A percentile compares a stretch with the other conserved stretches of the same genome.
Conservation (phyloP, 2,113 vertebrate species). For the Leucopsar rothschildi region DNA sequence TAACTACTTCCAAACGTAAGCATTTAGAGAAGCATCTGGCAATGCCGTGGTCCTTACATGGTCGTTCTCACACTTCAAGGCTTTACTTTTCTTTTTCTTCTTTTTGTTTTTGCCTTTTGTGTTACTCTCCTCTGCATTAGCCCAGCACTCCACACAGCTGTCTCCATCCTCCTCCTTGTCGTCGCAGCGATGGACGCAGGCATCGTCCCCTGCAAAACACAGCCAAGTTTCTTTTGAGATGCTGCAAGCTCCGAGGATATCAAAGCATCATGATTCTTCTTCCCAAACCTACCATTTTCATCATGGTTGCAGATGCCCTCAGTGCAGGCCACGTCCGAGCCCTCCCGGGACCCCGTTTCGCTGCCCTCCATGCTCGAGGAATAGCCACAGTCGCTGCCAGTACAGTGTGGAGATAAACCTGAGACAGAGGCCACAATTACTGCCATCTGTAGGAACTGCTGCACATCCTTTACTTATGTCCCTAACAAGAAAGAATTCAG, state of each 20-base stretch:
- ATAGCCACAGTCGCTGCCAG: slow-evolving; percentile 92
- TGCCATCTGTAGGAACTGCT: not conserved
- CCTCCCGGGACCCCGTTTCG: slow-evolving; percentile 89
- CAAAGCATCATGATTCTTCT: not conserved
- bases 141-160: slow-evolving; percentile 93
- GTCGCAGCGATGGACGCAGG: slow-evolving; percentile 80
- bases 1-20: not conserved
- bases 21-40: not conserved
- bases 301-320: slow-evolving; percentile 97
- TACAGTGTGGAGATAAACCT: slow-evolving; percentile 87
- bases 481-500: not conserved
- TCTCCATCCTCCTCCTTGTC: slow-evolving; percentile 91
- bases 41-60: slow-evolving; percentile 74
- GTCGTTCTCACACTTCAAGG: slow-evolving; percentile 76
- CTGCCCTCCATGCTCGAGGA: slow-evolving; percentile 97
- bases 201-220: slow-evolving; percentile 77
- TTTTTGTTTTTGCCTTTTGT: slow-evolving; percentile 91
- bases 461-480: not conserved
- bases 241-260: not conserved
- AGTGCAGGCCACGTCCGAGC: slow-evolving; percentile 92
- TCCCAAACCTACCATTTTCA: slow-evolving; percentile 81
- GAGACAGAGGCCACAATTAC: not conserved
- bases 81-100: slow-evolving; percentile 93
- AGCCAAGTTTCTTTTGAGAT: not conserved
- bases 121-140: slow-evolving; percentile 81